A percentile compares a stretch with the other conserved stretches of the same genome.
Evolutionary conservation across 2,113 vertebrate species (phyloP).

Genomic region (Charadrius vociferus): DNA sequence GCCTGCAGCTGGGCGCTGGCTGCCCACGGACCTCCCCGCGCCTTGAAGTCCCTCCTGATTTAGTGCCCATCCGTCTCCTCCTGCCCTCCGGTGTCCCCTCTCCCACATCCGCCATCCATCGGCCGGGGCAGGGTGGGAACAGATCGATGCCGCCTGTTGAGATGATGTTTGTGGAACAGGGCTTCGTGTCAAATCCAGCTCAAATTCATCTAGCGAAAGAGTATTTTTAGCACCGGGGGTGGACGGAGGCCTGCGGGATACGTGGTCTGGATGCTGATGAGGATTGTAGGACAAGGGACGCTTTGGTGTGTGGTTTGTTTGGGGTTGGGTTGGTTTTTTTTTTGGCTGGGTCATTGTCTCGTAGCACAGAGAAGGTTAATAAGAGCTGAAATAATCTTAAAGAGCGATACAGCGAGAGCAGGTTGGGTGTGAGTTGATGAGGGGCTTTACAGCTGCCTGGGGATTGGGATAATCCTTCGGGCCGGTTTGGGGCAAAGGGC

Average conservation of each 20-base stretch:
- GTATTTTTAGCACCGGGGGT: background rate
- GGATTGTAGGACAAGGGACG: background rate
- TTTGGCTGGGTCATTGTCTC: background rate
- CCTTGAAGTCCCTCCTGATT: background rate
- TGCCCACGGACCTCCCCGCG: rapidly evolving
- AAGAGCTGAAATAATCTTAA: background rate
- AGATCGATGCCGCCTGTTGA: background rate
- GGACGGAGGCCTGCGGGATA: background rate
- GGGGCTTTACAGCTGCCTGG: background rate
- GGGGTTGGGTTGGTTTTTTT: background rate
- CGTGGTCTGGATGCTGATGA: conserved; percentile 15
- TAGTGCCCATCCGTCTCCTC: background rate
- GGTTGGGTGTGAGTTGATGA: rapidly evolving
- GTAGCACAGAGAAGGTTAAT: background rate
- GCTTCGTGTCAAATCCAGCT: background rate
- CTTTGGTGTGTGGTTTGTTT: background rate
- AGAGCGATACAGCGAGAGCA: background rate
- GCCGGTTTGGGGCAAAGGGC: background rate
- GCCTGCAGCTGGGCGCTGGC: background rate
- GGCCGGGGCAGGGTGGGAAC: background rate
- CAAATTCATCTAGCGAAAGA: background rate
- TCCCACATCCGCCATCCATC: rapidly evolving
- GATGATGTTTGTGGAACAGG: background rate
- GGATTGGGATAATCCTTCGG: background rate
- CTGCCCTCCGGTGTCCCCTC: background rate